Evolutionary conservation across 2,888 invertebrate genomes (phyloP), one percentile per base, ranked within the genome.

Genomic region (Dione juno): DNA sequence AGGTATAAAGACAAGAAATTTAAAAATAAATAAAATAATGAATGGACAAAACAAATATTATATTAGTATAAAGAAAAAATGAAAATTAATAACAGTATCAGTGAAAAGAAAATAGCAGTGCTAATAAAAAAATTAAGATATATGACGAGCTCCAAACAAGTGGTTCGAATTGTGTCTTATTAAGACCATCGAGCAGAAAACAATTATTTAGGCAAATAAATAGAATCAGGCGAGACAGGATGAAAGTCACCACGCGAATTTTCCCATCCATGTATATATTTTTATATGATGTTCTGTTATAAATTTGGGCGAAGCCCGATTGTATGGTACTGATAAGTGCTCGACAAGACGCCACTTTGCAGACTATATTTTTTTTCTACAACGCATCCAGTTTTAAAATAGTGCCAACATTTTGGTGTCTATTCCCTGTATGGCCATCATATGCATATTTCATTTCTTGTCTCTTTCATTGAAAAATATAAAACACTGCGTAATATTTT

Each of bases 141-240:
- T 40, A 57, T 1, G 37, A 37, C 16, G 3, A 11, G 5, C 16
- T 16, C 16, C 37, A 57, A 6, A 57, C 16, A 16, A 57, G 6
- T 11, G 37, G 10, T 13, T 57, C 57, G 10, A 40, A 57, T 11
- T 57, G 37, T 16, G 37, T 57, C 16, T 16, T 10, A 6, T 40
- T 16, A 13, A 57, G 37, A 10, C 37, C 10, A 2, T 57, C 57
- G 8, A 57, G 11, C 11, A 57, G 21, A 0, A 57, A 1, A 16
- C 57, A 57, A 16, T 57, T 57, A 11, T 57, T 37, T 16, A 57
- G 9, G 28, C 45, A 61, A n/a, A 45, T 28, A 61, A 61, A 61
- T 0, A 45, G 8, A 28, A 61, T 11, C 0, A 61, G 6, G 1
- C 61, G 28, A 3, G 61, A 61, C 0, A 61, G 45, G 9, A 45